Conservation (phyloP, 2,797 vertebrate species). For the Okamejei kenojei region DNA sequence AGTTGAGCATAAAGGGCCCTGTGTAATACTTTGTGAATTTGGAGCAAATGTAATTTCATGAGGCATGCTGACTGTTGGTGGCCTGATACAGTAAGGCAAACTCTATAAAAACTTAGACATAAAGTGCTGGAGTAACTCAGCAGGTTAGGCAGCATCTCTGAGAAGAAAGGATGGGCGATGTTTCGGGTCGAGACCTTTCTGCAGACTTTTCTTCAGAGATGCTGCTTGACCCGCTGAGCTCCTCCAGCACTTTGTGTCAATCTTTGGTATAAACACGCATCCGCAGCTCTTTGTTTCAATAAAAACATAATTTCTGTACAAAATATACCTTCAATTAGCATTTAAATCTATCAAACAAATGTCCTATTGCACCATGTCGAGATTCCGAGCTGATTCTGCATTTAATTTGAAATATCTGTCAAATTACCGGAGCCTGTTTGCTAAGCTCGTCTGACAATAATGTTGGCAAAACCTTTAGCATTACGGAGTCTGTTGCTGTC, state of each 20-base stretch:
- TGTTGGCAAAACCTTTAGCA: constrained; percentile 58
- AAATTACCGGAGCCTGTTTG: neutral
- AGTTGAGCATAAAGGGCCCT: no score
- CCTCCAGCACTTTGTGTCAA: no score
- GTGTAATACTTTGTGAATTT: neutral
- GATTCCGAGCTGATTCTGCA: neutral
- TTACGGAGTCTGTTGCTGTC: constrained; percentile 62
- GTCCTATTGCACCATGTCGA: neutral
- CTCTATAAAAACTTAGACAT: no score
- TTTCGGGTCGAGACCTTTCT: no score
- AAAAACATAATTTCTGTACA: neutral
- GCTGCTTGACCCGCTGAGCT: no score
- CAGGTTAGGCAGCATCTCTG: no score
- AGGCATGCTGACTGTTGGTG: neutral
- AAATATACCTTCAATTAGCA: neutral
- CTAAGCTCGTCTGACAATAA: constrained; percentile 50
- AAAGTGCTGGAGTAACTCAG: neutral
- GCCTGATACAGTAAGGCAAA: neutral
- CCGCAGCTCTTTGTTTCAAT: no score
- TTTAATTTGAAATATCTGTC: neutral
- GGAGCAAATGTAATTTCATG: neutral
- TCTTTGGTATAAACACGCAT: no score
- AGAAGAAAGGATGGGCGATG: no score
- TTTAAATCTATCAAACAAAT: neutral
- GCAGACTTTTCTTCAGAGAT: no score